A percentile compares a stretch with the other conserved stretches of the same genome.
These are phyloP conservation scores for Stenopsyche tienmushanensis DNA, from an alignment of 1,140 invertebrate species.

Conservation along the genomic window DNA sequence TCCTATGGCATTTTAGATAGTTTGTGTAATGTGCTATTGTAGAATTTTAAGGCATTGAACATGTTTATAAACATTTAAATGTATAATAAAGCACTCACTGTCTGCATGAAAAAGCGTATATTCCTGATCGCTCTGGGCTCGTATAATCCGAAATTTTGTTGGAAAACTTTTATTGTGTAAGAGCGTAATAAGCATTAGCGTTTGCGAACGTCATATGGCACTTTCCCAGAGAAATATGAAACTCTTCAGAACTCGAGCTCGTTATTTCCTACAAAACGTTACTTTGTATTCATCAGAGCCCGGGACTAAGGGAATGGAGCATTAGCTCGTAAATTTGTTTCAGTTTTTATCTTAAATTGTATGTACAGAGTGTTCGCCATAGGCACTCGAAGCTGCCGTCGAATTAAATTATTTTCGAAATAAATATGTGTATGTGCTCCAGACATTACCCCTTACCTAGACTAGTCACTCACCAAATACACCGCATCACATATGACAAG, in stretches of 20 bases:
- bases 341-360: background rate
- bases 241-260: background rate
- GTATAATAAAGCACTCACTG: background rate
- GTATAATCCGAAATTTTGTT: background rate
- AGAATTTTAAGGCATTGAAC: no score
- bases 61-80: background rate
- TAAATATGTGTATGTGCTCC: no score
- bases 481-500: no score
- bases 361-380: no score
- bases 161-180: background rate
- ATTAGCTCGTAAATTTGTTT: background rate
- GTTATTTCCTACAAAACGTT: background rate
- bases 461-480: no score
- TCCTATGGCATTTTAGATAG: no score
- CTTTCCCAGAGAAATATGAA: conserved; percentile 1
- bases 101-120: background rate
- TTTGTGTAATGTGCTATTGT: no score
- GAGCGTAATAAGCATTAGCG: background rate
- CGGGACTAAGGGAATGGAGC: background rate
- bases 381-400: no score
- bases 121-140: background rate
- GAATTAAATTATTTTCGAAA: background rate
- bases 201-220: background rate
- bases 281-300: background rate
- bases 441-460: no score